These are phyloP conservation scores for Manduca sexta DNA, from an alignment of 1,140 invertebrate species.

Conservation along the genomic window DNA sequence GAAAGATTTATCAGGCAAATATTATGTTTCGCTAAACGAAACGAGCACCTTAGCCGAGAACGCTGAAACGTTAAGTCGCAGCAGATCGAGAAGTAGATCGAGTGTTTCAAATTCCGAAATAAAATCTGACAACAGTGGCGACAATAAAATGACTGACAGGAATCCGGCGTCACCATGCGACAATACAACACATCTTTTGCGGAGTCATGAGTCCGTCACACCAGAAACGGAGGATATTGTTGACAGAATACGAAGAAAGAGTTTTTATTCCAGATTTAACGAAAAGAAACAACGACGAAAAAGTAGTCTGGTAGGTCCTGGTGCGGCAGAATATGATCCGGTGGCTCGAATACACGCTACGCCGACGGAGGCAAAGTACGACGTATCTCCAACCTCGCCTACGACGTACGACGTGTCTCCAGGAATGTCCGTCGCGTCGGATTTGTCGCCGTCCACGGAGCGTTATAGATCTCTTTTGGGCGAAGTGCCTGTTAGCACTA, in stretches of 20 bases:
- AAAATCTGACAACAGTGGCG: slow-evolving; percentile 46
- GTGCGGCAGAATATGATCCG: slow-evolving; percentile 67
- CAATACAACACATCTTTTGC: slow-evolving; percentile 29
- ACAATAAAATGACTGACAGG: slow-evolving; percentile 38
- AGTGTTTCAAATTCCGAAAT: slow-evolving; percentile 56
- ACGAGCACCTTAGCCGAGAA: slow-evolving; percentile 47
- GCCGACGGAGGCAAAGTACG: slow-evolving; percentile 46
- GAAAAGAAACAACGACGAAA: slow-evolving; percentile 81
- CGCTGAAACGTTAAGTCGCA: slow-evolving; percentile 38
- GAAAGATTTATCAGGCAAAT: slow-evolving; percentile 59
- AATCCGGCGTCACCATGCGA: slow-evolving; percentile 33
- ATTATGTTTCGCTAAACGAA: slow-evolving; percentile 47
- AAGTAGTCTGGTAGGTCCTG: slow-evolving; percentile 75
- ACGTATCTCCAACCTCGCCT: slow-evolving; percentile 58
- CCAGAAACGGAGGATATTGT: slow-evolving; percentile 81
- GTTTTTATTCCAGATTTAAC: slow-evolving; percentile 91
- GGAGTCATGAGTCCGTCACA: slow-evolving; percentile 51
- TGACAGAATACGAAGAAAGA: slow-evolving; percentile 89
- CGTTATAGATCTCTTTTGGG: slow-evolving; percentile 54
- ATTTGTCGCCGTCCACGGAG: slow-evolving; percentile 58
- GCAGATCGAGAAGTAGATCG: slow-evolving; percentile 59
- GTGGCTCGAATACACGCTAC: slow-evolving; percentile 60
- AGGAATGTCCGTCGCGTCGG: slow-evolving; percentile 47
- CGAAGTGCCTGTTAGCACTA: slow-evolving; percentile 42
- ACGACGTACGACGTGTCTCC: slow-evolving; percentile 53